Base-by-base conservation (phyloP, 2,797 vertebrate species). In the Neolamprologus multifasciatus region DNA sequence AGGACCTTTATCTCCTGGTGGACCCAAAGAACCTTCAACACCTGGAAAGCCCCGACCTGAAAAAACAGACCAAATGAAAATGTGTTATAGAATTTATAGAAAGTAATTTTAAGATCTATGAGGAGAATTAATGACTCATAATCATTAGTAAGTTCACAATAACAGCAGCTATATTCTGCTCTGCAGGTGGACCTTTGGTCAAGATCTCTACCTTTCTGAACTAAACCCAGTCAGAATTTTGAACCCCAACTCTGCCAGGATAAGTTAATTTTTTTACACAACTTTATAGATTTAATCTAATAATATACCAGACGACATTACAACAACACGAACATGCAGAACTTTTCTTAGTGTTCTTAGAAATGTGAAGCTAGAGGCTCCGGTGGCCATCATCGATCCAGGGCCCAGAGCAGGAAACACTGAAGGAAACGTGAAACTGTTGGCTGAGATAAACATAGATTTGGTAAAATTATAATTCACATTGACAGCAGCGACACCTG, bases 1-100 rank as follows among this genome's bases (percentile, higher is more conserved):
- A 51, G 86, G 89, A 40, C 96, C 96, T 51, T 92, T 95, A 36
- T 94, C 89, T 17, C 96, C 96, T 57, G 77, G 89, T 50, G 71
- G 79, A 45, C 96, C 96, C 7, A 9, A 13, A 8, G 16, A 77
- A n/a, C 96, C 96, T 3, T 9, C 7, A 74, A 80, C 38, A 7
- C 96, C 96, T 1, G 4, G 59, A 11, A 84, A 3, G 83, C 91
- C 84, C 4, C 92, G 85, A 87, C 96, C 96, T 97, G 17, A 76
- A 50, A 19, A 89, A 13, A 38, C 12, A 62, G 7, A 54, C 16
- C 9, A 71, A 5, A 69, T 40, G 14, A 5, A 76, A 51, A 26
- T 40, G 12, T 51, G 40, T 45, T 74, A 12, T 12, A n/a, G 59
- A 64, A 5, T 8, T 74, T 17, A 48, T 7, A 48, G 69, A 74